Conservation (phyloP, 2,113 vertebrate genomes). For the Hippopotamus amphibius region DNA sequence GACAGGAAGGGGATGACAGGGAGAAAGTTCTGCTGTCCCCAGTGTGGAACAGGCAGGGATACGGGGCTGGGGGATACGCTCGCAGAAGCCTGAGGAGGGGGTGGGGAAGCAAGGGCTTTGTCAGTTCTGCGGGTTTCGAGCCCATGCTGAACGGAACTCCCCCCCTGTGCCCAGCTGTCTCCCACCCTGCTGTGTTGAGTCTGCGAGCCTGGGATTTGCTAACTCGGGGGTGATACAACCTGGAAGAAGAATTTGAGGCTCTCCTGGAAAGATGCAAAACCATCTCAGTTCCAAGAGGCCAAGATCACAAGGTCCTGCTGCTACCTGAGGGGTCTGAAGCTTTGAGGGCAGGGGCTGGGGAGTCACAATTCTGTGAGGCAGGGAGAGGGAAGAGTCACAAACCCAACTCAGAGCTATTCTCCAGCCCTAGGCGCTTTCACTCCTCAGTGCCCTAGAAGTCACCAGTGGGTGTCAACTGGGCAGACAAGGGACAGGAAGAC, state of each 20-base stretch:
- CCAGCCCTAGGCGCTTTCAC: conserved; percentile 75
- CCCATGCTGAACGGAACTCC: conserved; percentile 61
- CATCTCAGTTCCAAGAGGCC: conserved; percentile 75
- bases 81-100: conserved; percentile 83
- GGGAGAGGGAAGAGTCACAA: conserved; percentile 71
- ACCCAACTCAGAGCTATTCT: conserved; percentile 69
- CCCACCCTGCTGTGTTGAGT: conserved; percentile 80
- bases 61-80: conserved; percentile 31
- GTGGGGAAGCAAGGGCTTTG: conserved; percentile 79
- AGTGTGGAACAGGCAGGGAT: conserved; percentile 34
- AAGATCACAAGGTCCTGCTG: conserved; percentile 72
- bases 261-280: conserved; percentile 76
- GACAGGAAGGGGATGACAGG: conserved; percentile 28
- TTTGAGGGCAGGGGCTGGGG: conserved; percentile 76
- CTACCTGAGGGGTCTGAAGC: conserved; percentile 84
- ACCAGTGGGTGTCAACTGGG: conserved; percentile 53
- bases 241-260: conserved; percentile 73
- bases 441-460: conserved; percentile 74
- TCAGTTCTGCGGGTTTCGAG: conserved; percentile 78
- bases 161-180: conserved; percentile 70
- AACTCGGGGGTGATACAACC: conserved; percentile 70
- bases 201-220: conserved; percentile 79
- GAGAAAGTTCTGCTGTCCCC: conserved; percentile 49
- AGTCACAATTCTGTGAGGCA: conserved; percentile 61
- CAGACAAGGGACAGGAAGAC: conserved; percentile 75